Base-by-base conservation (phyloP, 2,797 vertebrate species). In the Lophotriccus pileatus region DNA sequence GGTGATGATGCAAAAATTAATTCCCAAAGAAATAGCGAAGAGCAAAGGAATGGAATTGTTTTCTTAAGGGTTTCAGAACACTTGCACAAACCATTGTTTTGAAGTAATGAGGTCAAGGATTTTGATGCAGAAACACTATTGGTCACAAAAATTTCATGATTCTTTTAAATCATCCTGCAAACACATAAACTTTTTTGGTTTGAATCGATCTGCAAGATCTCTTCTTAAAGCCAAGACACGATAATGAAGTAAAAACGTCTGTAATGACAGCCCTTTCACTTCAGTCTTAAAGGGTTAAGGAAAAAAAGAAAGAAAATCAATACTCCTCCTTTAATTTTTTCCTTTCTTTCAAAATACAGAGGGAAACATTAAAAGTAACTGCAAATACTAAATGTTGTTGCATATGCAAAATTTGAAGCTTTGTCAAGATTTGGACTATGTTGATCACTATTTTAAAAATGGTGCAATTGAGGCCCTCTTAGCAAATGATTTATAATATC, bases 341-440 rank as follows among this genome's bases (percentile, higher is more conserved):
- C 28, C 22, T 67, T 80, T 87, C 30, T 84, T 90, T 91, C 53
- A 78, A 70, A 94, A n/a, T 37, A 68, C 32, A 60, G n/a, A 77
- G 18, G 4, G 16, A 83, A 90, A 62, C 7, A 43, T 41, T 72
- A 27, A 64, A 84, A 84, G 7, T 79, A 64, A 10, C 44, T 53
- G 19, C 12, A 84, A 56, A 53, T 90, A 12, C 3, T 30, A 50
- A 66, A 70, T 73, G 11, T 27, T 47, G 39, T 7, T 72, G 8
- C 43, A 36, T 32, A 43, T 81, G 27, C 15, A 93, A 80, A 90
- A 72, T 62, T 15, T 52, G 30, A 78, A 78, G 22, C 21, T 75
- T 90, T 68, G 60, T 86, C 21, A n/a, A 44, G 41, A 28, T 60
- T 50, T 77, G 34, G 24, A 37, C 9, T 34, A 7, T 7, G 7